Base-by-base conservation (phyloP, 64 coral and sea anemone species). In the Acropora yongei region DNA sequence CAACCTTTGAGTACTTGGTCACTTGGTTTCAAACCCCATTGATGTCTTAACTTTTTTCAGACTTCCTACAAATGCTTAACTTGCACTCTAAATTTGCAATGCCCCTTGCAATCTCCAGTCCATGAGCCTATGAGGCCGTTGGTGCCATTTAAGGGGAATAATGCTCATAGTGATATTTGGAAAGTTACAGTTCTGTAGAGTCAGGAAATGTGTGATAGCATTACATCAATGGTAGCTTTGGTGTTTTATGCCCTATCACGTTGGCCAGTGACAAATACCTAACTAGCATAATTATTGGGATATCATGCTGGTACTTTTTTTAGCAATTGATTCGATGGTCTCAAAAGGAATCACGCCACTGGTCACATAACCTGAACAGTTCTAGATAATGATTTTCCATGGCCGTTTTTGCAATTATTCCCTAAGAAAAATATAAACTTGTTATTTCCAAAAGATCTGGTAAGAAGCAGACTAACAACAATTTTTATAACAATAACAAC, bases 161-260 rank as follows among this genome's bases (percentile, higher is more conserved):
- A 71, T 14, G 67, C 67, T 30, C 67, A 71, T 71, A 30, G 67
- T 71, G 13, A 30, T 71, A 16, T 71, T 71, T 71, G 13, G 13
- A 18, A 71, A 71, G 67, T 16, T 71, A 71, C 67, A 18, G 67
- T 18, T 16, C 67, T 71, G 67, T 71, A 71, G 7, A 71, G 67
- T 71, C 19, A 30, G 67, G 19, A 71, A 71, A 71, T 71, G 67
- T 71, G 67, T 71, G 67, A 71, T 71, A 71, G 67, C 67, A 71
- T 30, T 71, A 30, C 67, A 71, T 18, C 67, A 71, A 30, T 71
- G 11, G 11, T 71, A 71, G 67, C 67, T 30, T 71, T 30, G 14
- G 13, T 71, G 13, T 71, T 71, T 71, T 71, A 71, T 71, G 67
- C 19, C 13, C 67, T 71, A 71, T 71, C 67, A 71, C 67, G 19